Conservation (phyloP, 2,888 invertebrate species). For the Caenorhabditis sp. region DNA sequence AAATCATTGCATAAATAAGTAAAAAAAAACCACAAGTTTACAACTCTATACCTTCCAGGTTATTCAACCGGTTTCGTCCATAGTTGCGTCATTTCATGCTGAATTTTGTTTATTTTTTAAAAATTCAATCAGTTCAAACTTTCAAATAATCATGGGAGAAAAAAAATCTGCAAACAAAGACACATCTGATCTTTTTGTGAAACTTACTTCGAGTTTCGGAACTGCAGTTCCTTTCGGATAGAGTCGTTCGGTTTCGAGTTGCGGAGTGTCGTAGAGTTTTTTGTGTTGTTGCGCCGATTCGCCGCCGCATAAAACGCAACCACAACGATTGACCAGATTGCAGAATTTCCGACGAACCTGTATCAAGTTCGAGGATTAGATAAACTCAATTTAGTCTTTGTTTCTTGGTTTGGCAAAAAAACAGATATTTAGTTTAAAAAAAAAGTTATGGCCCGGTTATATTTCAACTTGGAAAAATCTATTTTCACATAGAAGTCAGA, state of each 20-base stretch:
- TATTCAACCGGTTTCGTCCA: conserved; percentile 23
- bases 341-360: conserved; percentile 40
- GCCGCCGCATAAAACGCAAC: conserved; percentile 12
- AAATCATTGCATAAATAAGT: neutral
- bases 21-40: neutral
- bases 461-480: too few species aligned
- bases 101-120: conserved; percentile 10
- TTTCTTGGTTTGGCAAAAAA: too few species aligned
- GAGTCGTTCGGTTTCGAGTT: conserved; percentile 21
- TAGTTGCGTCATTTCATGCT: conserved; percentile 38
- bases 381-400: neutral
- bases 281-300: conserved; percentile 8
- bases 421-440: too few species aligned
- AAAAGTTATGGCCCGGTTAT: too few species aligned
- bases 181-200: too few species aligned
- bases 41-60: neutral
- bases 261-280: conserved; percentile 26
- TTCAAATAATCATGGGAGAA: too few species aligned
- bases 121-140: neutral
- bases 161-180: too few species aligned
- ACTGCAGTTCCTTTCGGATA: conserved; percentile 21
- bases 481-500: too few species aligned
- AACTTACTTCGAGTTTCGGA: conserved; percentile 36
- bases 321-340: conserved; percentile 22
- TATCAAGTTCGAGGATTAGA: neutral